Evolutionary conservation across 2,888 invertebrate genomes (phyloP).

Genomic region (Entomobrya proxima): DNA sequence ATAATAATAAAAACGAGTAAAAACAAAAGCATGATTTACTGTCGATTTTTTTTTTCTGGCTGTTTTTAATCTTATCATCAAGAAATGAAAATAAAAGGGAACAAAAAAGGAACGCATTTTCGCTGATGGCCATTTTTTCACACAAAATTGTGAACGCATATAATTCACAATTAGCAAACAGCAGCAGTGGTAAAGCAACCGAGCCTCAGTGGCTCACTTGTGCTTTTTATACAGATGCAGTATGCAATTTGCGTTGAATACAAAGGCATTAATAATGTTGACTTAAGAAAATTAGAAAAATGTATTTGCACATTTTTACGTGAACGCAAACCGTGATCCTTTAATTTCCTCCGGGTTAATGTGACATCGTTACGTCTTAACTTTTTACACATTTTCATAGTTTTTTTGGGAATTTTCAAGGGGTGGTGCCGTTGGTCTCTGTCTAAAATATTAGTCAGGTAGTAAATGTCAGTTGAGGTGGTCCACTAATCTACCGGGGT

Average conservation of each 20-base stretch:
- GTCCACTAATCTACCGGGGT: neutral
- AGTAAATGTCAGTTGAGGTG: slow-evolving; percentile 5
- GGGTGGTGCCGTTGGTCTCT: slow-evolving; percentile 45
- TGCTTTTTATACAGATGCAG: neutral
- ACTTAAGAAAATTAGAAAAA: slow-evolving; percentile 24
- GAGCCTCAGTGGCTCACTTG: neutral
- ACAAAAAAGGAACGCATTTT: slow-evolving; percentile 40
- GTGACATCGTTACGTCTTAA: slow-evolving; percentile 36
- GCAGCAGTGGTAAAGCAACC: neutral
- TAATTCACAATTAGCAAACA: slow-evolving; percentile 6
- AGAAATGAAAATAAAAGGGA: neutral
- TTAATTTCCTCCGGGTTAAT: slow-evolving; percentile 57
- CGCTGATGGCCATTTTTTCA: slow-evolving; percentile 40
- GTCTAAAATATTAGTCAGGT: slow-evolving; percentile 1
- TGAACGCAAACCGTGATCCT: slow-evolving; percentile 34
- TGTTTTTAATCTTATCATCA: slow-evolving; percentile 12
- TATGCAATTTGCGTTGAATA: too few species aligned
- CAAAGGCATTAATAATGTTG: slow-evolving; percentile 10
- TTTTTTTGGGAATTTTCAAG: neutral
- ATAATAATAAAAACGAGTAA: slow-evolving; percentile 14
- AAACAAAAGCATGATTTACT: slow-evolving; percentile 43
- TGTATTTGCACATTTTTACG: slow-evolving; percentile 22
- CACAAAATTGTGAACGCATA: slow-evolving; percentile 8
- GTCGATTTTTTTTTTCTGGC: slow-evolving; percentile 14
- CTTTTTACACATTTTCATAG: slow-evolving; percentile 18